A percentile compares a stretch with the other conserved stretches of the same genome.
These are phyloP conservation scores for Malaclemys terrapin DNA, from an alignment of 2,113 vertebrate species.

Conservation along the genomic window DNA sequence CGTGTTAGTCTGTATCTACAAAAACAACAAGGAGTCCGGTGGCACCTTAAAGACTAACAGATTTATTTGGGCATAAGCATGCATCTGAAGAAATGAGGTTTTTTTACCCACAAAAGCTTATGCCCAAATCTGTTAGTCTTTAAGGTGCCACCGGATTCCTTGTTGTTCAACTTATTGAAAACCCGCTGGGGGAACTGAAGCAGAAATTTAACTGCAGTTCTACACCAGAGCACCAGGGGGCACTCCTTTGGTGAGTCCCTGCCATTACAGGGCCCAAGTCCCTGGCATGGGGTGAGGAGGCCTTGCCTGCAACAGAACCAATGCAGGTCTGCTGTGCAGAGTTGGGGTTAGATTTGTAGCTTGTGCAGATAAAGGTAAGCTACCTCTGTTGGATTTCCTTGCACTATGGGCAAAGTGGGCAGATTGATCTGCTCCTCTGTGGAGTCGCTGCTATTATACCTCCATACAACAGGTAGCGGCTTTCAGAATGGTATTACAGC, in stretches of 20 bases:
- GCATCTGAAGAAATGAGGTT: too few relatives aligned
- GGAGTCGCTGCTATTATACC: background rate
- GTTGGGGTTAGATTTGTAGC: background rate
- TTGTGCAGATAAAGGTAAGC: background rate
- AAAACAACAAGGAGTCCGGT: too few relatives aligned
- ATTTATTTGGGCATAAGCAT: too few relatives aligned
- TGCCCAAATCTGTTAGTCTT: too few relatives aligned
- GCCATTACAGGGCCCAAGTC: too few relatives aligned
- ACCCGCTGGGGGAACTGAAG: background rate
- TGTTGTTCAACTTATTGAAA: background rate
- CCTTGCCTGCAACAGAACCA: background rate
- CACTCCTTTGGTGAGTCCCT: background rate
- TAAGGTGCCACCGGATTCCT: too few relatives aligned
- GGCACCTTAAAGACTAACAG: too few relatives aligned
- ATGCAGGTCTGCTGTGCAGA: background rate
- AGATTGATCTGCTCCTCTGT: background rate
- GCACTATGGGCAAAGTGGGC: background rate
- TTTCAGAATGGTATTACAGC: background rate
- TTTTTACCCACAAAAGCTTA: too few relatives aligned
- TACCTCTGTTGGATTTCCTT: background rate
- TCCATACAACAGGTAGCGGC: rapidly evolving
- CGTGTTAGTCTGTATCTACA: too few relatives aligned
- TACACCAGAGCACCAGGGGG: too few relatives aligned
- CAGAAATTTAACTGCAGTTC: background rate
- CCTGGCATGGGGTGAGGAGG: background rate